A percentile compares a stretch with the other conserved stretches of the same genome.
Conservation (phyloP, 2,888 invertebrate species). For the Esperia sulphurella region DNA sequence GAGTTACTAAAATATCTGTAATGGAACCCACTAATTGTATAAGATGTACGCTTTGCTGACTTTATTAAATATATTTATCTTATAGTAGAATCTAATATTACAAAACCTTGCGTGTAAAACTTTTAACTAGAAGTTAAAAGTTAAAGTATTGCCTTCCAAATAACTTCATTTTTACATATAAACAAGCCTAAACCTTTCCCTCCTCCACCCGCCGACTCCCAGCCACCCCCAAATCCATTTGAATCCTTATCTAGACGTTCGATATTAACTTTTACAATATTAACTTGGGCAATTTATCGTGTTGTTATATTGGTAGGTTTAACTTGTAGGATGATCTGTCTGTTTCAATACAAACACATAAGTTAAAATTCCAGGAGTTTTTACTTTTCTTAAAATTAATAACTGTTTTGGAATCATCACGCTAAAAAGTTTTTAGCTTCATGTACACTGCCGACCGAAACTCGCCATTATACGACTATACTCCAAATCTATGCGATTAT, state of each 20-base stretch:
- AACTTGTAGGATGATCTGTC: no score
- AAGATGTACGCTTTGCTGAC: no score
- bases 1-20: no score
- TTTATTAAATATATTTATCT: no score
- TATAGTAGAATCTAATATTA: neutral
- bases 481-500: no score
- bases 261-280: constrained; percentile 24
- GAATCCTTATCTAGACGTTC: constrained; percentile 22
- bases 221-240: constrained; percentile 21
- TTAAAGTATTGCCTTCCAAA: neutral
- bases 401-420: no score
- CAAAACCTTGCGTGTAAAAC: neutral
- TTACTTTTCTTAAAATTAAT: no score
- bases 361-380: neutral
- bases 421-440: no score
- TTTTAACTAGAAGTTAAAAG: neutral
- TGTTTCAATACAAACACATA: neutral
- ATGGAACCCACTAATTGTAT: no score
- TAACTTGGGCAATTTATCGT: constrained; percentile 24
- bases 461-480: no score
- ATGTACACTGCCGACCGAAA: no score
- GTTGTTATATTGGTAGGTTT: neutral
- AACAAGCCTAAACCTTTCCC: neutral
- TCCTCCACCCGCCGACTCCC: neutral
- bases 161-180: constrained; percentile 1